These are phyloP conservation scores for Athrips mouffetella DNA, from an alignment of 2,888 invertebrate species.

Conservation along the genomic window DNA sequence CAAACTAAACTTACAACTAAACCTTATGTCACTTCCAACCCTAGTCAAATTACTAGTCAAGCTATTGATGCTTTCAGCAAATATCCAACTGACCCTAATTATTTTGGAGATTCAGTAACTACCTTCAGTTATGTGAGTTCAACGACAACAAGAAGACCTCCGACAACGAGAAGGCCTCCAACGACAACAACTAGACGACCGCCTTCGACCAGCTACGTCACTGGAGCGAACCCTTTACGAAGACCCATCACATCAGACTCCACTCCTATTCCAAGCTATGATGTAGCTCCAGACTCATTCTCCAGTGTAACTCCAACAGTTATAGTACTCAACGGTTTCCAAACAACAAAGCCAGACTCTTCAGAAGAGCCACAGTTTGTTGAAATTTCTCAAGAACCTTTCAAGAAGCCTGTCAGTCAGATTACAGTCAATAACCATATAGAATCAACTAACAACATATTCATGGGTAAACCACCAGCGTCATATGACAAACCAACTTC, in stretches of 20 bases:
- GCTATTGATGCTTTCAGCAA: conserved; percentile 66
- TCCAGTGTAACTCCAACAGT: conserved; percentile 72
- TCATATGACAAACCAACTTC: conserved; percentile 60
- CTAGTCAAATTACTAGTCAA: conserved; percentile 68
- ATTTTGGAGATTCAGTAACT: conserved; percentile 59
- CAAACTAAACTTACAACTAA: conserved; percentile 44
- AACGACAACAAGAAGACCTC: conserved; percentile 44
- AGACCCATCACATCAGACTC: conserved; percentile 60
- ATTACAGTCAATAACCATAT: conserved; percentile 81
- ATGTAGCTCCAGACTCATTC: conserved; percentile 55
- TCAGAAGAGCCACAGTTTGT: conserved; percentile 60
- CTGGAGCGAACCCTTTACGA: conserved; percentile 67
- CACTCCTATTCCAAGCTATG: conserved; percentile 49
- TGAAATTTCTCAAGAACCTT: conserved; percentile 73
- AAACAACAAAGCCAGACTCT: conserved; percentile 48
- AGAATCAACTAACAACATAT: conserved; percentile 76
- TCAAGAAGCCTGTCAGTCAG: conserved; percentile 66
- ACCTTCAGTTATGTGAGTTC: conserved; percentile 64
- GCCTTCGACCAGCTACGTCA: conserved; percentile 70
- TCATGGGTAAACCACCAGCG: conserved; percentile 55
- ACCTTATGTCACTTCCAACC: conserved; percentile 53
- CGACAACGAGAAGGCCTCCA: conserved; percentile 46
- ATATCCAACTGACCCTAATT: conserved; percentile 63
- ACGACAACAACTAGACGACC: conserved; percentile 54
- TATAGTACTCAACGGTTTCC: conserved; percentile 58